These are phyloP conservation scores for Choloepus didactylus DNA, from an alignment of 2,797 vertebrate genomes.

Conservation along the genomic window DNA sequence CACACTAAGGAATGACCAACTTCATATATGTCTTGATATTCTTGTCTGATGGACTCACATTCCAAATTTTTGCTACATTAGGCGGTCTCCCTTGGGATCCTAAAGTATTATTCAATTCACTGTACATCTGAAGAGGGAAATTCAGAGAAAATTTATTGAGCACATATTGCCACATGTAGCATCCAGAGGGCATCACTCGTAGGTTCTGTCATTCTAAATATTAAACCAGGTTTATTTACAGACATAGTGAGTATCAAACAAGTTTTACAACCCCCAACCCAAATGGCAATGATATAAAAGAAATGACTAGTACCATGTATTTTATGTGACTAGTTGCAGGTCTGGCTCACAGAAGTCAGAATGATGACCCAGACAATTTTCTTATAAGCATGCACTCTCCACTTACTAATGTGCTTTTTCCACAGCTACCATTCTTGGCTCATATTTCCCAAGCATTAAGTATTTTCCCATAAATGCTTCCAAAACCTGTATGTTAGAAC, in stretches of 20 bases:
- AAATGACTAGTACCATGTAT: background rate
- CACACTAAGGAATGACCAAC: background rate
- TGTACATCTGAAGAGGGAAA: background rate
- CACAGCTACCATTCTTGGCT: background rate
- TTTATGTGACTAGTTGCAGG: background rate
- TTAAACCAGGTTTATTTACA: background rate
- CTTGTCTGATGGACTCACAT: background rate
- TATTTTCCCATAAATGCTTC: background rate
- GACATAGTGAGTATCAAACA: background rate
- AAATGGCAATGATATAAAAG: conserved; percentile 23
- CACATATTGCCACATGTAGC: background rate
- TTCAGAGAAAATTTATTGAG: background rate
- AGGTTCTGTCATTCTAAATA: background rate
- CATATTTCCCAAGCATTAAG: background rate
- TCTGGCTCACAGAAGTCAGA: background rate
- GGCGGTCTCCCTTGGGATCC: background rate
- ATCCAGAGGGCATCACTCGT: background rate
- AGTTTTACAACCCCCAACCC: background rate
- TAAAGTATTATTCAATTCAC: background rate
- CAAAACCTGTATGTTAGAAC: background rate
- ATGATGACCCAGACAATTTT: background rate
- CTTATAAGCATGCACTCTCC: background rate
- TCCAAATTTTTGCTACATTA: background rate
- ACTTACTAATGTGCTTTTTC: background rate
- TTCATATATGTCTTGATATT: background rate